Percentiles rank a stretch among this genome's conserved stretches.
phyloP scores from a whole-genome alignment of 1,140 invertebrate species.

The Meloidogyne floridensis region DNA sequence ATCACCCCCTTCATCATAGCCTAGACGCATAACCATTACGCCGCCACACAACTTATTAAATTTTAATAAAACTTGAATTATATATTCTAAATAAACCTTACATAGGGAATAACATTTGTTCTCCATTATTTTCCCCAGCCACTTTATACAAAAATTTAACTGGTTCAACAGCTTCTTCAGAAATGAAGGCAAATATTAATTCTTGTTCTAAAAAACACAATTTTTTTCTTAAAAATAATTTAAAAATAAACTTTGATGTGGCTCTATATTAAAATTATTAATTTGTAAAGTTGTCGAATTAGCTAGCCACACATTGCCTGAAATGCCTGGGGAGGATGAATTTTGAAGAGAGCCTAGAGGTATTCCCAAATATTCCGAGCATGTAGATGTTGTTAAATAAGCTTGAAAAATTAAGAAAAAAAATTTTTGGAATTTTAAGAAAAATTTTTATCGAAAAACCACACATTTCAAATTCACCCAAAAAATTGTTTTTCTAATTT shows the following conservation, averaged over 20 bases:
- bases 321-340: conserved; percentile 20
- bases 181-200: conserved; percentile 22
- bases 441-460: not conserved
- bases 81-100: not conserved
- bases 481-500: not conserved
- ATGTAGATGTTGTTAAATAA: not conserved
- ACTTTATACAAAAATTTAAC: conserved; percentile 18
- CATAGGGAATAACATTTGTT: conserved; percentile 2
- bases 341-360: conserved; percentile 25
- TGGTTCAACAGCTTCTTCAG: conserved; percentile 20
- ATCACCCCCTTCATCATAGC: no score
- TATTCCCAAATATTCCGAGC: conserved; percentile 28
- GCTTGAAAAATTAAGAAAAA: not conserved
- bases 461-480: no score
- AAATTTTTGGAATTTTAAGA: not conserved
- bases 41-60: no score
- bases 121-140: not conserved
- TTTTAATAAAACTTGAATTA: no score
- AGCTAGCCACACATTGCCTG: conserved; percentile 31
- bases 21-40: no score
- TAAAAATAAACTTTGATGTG: conserved; percentile 28
- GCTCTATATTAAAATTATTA: conserved; percentile 31
- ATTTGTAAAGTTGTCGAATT: conserved; percentile 33
- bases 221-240: not conserved
- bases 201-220: not conserved